These are phyloP conservation scores for Montipora capitata DNA, from an alignment of 92 coral and sea anemone species.

Conservation along the genomic window DNA sequence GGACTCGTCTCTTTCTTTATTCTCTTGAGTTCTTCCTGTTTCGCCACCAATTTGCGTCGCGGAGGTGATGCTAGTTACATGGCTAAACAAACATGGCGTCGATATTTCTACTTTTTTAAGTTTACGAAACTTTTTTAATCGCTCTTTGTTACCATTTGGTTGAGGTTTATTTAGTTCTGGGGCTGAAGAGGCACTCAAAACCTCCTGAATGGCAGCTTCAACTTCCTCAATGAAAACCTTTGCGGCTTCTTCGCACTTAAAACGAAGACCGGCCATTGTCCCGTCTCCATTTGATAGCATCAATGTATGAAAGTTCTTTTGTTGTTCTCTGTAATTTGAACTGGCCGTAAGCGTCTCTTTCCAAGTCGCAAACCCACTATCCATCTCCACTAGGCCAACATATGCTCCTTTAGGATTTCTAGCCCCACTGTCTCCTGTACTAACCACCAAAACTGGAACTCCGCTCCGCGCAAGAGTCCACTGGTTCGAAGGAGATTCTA, in stretches of 20 bases:
- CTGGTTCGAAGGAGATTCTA: slow-evolving; percentile 77
- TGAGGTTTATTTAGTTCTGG: slow-evolving; percentile 88
- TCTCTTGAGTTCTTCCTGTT: slow-evolving; percentile 62
- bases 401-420: slow-evolving; percentile 94
- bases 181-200: slow-evolving; percentile 67
- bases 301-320: slow-evolving; percentile 93
- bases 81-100: slow-evolving; percentile 97
- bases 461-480: slow-evolving; percentile 94
- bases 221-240: slow-evolving; percentile 88
- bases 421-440: slow-evolving; percentile 92
- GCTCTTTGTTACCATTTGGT: slow-evolving; percentile 70
- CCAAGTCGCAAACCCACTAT: slow-evolving; percentile 96
- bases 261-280: slow-evolving; percentile 96
- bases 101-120: slow-evolving; percentile 98
- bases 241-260: slow-evolving; percentile 94
- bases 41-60: slow-evolving; percentile 84
- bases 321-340: slow-evolving; percentile 94
- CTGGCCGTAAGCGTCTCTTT: slow-evolving; percentile 84
- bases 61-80: slow-evolving; percentile 97
- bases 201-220: slow-evolving; percentile 77
- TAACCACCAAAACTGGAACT: slow-evolving; percentile 92
- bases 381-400: slow-evolving; percentile 90
- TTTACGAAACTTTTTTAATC: slow-evolving; percentile 89
- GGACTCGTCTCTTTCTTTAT: slow-evolving; percentile 56
- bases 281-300: slow-evolving; percentile 86